A percentile compares a stretch with the other conserved stretches of the same genome.
Evolutionary conservation across 1,140 invertebrate species (phyloP).

Genomic region (Pentalonia nigronervosa): DNA sequence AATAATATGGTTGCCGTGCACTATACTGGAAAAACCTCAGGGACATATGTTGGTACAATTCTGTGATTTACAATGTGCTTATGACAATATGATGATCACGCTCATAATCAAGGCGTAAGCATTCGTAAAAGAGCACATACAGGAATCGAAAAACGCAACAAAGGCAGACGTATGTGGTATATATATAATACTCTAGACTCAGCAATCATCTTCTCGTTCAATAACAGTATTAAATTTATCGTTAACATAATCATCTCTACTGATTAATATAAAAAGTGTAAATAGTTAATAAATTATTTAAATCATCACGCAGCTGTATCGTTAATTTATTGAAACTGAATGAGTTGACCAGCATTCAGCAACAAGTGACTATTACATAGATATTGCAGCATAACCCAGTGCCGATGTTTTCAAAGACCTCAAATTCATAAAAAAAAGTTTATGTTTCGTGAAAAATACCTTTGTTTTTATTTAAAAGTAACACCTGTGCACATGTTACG

Average conservation of each 20-base stretch:
- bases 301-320: background rate
- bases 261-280: background rate
- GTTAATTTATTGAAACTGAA: background rate
- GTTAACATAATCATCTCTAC: too few relatives aligned
- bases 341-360: background rate
- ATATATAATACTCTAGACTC: too few relatives aligned
- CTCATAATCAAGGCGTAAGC: too few relatives aligned
- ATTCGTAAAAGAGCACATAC: too few relatives aligned
- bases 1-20: background rate
- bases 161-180: too few relatives aligned
- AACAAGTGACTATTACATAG: background rate
- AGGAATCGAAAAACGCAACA: too few relatives aligned
- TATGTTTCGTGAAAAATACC: background rate
- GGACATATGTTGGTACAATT: background rate
- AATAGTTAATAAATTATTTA: background rate
- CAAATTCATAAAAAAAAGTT: background rate
- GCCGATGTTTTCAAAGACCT: background rate
- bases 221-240: too few relatives aligned
- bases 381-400: background rate
- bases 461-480: background rate
- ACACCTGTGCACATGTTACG: background rate
- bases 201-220: too few relatives aligned
- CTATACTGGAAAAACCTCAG: background rate
- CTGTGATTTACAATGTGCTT: too few relatives aligned
- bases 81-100: too few relatives aligned